Evolutionary conservation across 2,113 vertebrate genomes (phyloP).

Genomic region (Macquaria ambigua): DNA sequence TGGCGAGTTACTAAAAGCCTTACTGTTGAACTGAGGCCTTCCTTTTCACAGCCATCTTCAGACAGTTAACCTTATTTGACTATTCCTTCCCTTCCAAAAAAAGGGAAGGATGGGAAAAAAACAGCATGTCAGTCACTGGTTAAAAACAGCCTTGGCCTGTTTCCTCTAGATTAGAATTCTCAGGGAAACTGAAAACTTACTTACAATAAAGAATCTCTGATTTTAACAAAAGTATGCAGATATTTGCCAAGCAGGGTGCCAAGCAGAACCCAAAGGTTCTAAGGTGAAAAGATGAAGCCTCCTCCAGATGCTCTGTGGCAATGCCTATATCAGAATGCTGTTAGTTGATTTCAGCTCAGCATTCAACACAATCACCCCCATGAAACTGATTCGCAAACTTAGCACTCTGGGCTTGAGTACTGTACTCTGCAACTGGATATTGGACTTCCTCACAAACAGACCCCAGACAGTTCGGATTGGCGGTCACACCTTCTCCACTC

Average conservation of each 20-base stretch:
- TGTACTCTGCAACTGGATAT: too few relatives aligned
- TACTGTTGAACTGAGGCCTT: conserved; percentile 20
- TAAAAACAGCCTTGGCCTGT: background rate
- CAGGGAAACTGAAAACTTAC: background rate
- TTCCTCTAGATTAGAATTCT: background rate
- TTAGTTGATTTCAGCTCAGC: background rate
- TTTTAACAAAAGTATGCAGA: background rate
- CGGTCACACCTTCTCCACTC: too few relatives aligned
- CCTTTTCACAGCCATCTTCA: conserved; percentile 3
- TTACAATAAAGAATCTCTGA: background rate
- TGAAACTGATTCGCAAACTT: too few relatives aligned
- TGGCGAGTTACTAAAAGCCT: conserved; percentile 36
- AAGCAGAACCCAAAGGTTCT: too few relatives aligned
- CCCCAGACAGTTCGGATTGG: too few relatives aligned
- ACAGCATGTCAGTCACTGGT: background rate
- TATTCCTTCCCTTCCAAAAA: background rate
- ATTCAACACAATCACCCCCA: too few relatives aligned
- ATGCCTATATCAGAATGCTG: too few relatives aligned
- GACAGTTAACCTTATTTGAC: conserved; percentile 17
- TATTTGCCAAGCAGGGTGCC: background rate
- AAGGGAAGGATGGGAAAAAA: background rate
- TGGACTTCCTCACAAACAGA: too few relatives aligned
- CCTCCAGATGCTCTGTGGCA: too few relatives aligned
- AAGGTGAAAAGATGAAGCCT: too few relatives aligned
- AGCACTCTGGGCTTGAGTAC: too few relatives aligned